These are phyloP conservation scores for Plutomurus gul DNA, from an alignment of 1,140 invertebrate genomes.

Conservation along the genomic window DNA sequence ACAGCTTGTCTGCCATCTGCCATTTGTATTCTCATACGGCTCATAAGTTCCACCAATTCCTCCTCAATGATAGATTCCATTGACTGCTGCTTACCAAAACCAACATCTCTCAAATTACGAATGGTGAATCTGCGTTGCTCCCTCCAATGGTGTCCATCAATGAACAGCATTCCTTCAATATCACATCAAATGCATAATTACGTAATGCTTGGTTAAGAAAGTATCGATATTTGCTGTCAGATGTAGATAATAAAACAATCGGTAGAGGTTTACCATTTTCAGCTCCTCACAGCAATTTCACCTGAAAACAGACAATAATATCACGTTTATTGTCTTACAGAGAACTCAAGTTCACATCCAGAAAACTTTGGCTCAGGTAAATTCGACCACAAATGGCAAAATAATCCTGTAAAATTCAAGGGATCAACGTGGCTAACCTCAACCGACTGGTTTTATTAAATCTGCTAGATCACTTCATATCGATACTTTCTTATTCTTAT, in stretches of 20 bases:
- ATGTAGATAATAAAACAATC: not conserved
- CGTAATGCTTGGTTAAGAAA: not conserved
- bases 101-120: slow-evolving; percentile 44
- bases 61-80: slow-evolving; percentile 40
- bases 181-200: not conserved
- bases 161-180: slow-evolving; percentile 47
- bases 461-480: too few species aligned
- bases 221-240: not conserved
- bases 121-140: slow-evolving; percentile 45
- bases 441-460: too few species aligned
- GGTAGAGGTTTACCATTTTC: too few species aligned
- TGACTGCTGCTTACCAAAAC: slow-evolving; percentile 39
- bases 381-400: too few species aligned
- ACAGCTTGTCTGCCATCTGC: slow-evolving; percentile 63
- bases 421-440: too few species aligned
- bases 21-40: slow-evolving; percentile 57
- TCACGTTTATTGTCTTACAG: too few species aligned
- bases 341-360: too few species aligned
- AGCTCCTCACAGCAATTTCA: too few species aligned
- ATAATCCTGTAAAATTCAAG: too few species aligned
- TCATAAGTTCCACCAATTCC: slow-evolving; percentile 31
- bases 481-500: too few species aligned
- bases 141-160: slow-evolving; percentile 39
- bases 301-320: too few species aligned
- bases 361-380: too few species aligned